These are phyloP conservation scores for Volucella inanis DNA, from an alignment of 2,888 invertebrate species.

Conservation along the genomic window DNA sequence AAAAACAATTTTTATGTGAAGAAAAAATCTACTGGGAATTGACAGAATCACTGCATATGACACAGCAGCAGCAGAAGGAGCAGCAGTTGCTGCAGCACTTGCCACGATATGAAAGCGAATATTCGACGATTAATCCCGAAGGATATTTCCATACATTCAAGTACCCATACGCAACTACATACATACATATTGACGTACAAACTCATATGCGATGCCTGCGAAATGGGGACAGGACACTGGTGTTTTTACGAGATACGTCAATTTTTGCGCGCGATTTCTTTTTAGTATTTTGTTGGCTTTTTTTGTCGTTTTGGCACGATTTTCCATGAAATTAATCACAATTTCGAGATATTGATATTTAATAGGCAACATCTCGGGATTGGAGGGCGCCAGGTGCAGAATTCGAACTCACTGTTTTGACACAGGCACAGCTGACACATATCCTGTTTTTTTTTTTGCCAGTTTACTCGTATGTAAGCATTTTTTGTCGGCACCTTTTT, in stretches of 20 bases:
- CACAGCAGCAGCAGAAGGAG: conserved; percentile 40
- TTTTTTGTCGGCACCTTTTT: not conserved
- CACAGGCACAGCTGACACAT: conserved; percentile 52
- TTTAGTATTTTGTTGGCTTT: conserved; percentile 18
- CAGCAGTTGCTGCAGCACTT: conserved; percentile 29
- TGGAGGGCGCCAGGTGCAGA: conserved; percentile 52
- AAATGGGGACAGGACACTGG: conserved; percentile 7
- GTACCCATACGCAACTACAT: not conserved
- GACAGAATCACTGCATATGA: conserved; percentile 68
- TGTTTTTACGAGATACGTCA: not conserved
- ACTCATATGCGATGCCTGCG: conserved; percentile 19
- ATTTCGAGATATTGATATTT: conserved; percentile 67
- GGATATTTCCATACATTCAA: conserved; percentile 50
- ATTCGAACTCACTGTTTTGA: conserved; percentile 46
- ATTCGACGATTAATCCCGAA: conserved; percentile 69
- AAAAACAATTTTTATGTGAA: conserved; percentile 3
- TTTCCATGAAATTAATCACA: conserved; percentile 69
- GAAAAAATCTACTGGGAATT: conserved; percentile 41
- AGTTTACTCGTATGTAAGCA: not conserved
- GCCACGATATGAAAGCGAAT: conserved; percentile 36
- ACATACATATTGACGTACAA: not conserved
- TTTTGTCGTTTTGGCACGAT: conserved; percentile 20
- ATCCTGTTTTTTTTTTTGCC: not conserved
- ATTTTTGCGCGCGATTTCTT: not conserved
- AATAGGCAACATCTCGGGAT: conserved; percentile 50